phyloP scores from a whole-genome alignment of 2,797 vertebrate genomes.

The Caiman crocodilus region DNA sequence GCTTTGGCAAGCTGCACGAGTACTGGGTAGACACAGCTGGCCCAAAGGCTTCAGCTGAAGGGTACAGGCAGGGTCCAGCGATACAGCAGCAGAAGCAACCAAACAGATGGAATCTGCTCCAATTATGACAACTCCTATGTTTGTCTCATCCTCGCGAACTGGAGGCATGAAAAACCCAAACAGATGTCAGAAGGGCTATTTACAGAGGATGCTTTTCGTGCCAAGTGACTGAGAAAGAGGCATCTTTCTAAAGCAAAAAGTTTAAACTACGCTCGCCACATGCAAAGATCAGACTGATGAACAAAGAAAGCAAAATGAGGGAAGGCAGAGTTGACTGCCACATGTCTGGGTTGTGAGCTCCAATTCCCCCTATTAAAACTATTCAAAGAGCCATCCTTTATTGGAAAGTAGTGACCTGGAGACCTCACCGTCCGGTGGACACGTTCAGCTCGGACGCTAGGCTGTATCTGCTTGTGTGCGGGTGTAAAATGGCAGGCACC shows the following conservation, averaged over 20 bases:
- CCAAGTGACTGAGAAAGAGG: slow-evolving; percentile 42
- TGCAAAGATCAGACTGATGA: background rate
- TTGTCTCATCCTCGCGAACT: background rate
- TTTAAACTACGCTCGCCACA: slow-evolving; percentile 9
- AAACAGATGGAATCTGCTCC: background rate
- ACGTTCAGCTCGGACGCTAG: background rate
- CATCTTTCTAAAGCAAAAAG: background rate
- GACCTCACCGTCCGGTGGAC: background rate
- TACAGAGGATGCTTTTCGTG: slow-evolving; percentile 32
- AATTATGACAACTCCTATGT: background rate
- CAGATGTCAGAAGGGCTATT: slow-evolving; percentile 4
- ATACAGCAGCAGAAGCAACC: background rate
- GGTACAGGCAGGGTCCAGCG: background rate
- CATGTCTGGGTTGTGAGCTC: slow-evolving; percentile 7
- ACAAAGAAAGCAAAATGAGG: slow-evolving; percentile 4
- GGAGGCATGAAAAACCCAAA: slow-evolving; percentile 17
- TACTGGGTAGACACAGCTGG: background rate
- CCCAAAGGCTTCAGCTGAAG: background rate
- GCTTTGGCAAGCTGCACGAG: background rate
- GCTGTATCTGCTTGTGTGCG: background rate
- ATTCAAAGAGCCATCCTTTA: background rate
- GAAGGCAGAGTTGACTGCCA: background rate
- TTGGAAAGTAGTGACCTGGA: background rate
- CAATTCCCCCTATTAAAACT: background rate
- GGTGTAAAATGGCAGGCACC: background rate